Evolutionary conservation across 2,797 vertebrate genomes (phyloP).

Genomic region (Pampus argenteus): DNA sequence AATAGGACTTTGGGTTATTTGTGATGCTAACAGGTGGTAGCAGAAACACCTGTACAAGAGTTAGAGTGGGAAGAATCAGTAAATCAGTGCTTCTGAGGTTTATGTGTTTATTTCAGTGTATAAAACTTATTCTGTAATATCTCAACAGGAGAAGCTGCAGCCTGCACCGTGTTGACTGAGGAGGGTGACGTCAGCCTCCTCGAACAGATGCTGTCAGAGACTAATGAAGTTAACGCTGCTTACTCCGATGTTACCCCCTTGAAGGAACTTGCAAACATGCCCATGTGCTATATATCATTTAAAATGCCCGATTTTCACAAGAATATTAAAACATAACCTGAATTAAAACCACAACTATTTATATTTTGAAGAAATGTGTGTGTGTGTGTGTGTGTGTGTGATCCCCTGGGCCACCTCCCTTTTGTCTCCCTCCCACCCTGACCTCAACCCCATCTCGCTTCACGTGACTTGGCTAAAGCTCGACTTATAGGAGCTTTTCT

Average conservation of each 20-base stretch:
- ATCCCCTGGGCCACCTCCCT: conserved; percentile 57
- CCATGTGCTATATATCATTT: not conserved
- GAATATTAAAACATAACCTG: not conserved
- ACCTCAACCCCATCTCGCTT: conserved; percentile 52
- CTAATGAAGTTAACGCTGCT: conserved; percentile 72
- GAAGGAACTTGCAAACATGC: conserved; percentile 16
- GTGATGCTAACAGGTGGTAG: not conserved
- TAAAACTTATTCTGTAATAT: not conserved
- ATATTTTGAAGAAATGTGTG: not conserved
- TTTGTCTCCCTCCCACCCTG: conserved; percentile 48
- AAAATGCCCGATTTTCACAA: not conserved
- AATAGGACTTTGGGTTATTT: not conserved
- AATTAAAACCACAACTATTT: not conserved
- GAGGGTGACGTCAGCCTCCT: conserved; percentile 48
- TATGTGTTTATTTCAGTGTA: not conserved
- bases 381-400: conserved; percentile 36
- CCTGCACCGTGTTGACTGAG: conserved; percentile 15
- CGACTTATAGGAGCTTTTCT: conserved; percentile 75
- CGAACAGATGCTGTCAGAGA: conserved; percentile 64
- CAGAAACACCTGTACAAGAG: not conserved
- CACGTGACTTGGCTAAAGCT: conserved; percentile 75
- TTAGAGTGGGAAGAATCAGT: not conserved
- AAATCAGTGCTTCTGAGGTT: not conserved
- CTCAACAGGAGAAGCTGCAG: conserved; percentile 7
- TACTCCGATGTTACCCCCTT: conserved; percentile 39